Evolutionary conservation across 2,888 invertebrate species (phyloP), one percentile per base, ranked within the genome.

Genomic region (Eumerus sabulonum): DNA sequence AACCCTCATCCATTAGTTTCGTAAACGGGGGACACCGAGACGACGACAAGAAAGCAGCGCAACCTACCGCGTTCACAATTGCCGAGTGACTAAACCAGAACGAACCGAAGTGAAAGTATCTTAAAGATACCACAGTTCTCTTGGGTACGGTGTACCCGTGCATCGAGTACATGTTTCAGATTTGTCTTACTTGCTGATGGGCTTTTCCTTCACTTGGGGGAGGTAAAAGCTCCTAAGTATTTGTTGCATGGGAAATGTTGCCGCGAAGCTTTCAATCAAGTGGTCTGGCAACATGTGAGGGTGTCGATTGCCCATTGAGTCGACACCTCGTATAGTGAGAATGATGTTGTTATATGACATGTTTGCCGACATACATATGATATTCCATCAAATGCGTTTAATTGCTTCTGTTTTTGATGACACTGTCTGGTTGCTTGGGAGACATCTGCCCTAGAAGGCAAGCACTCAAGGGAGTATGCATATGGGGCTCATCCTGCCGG

Each of bases 1-100:
- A 9, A 14, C 40, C 17, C 44, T 48, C n/a, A 48, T 48, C 35
- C 40, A 48, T 42, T 4, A 27, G 42, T 36, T 48, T 60, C 60
- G 48, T 60, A 59, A 59, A 59, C 35, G 36, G 45, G n/a, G 42
- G 36, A 59, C n/a, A 17, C 18, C 40, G n/a, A 14, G 48, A 38
- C 27, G 47, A 47, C 0, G 19, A 13, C 17, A 18, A 14, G 18
- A 19, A 35, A 48, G 14, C 17, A 1, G 14, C 17, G 1, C 16
- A 53, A 72, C 77, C 53, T 38, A 40, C 56, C 67, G 45, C 62
- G 48, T 59, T 77, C 56, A 57, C 38, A 53, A 57, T 63, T 62
- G 77, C 72, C 77, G 67, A 77, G 42, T 67, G 44, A 77, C 77
- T 77, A 27, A 73, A 73, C 67, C 47, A 47, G 63, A 63, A 67